phyloP scores from a whole-genome alignment of 2,888 invertebrate species.

The Kryphioiulus occultus region DNA sequence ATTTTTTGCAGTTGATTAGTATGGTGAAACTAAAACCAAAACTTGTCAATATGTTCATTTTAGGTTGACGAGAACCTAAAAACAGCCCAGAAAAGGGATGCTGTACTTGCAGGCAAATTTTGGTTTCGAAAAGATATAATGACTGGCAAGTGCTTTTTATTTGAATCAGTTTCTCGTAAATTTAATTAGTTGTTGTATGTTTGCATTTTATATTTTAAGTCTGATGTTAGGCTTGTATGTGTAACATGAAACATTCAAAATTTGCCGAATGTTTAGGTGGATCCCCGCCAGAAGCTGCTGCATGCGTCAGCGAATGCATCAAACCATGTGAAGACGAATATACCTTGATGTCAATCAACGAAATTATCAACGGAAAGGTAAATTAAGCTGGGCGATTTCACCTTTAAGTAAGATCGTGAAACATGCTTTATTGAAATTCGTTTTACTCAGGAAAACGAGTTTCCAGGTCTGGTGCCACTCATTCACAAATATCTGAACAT shows the following conservation, averaged over 20 bases:
- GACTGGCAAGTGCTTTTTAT: slow-evolving; percentile 61
- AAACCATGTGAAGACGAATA: slow-evolving; percentile 66
- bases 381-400: neutral
- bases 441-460: slow-evolving; percentile 75
- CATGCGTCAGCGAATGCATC: slow-evolving; percentile 58
- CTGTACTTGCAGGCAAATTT: slow-evolving; percentile 83
- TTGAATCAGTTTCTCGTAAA: too few relatives aligned
- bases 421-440: too few relatives aligned
- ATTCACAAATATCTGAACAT: slow-evolving; percentile 92
- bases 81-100: slow-evolving; percentile 89
- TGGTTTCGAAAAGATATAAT: slow-evolving; percentile 88
- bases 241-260: neutral
- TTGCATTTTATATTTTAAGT: too few relatives aligned
- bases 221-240: too few relatives aligned
- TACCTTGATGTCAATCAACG: slow-evolving; percentile 87
- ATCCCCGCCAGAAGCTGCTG: slow-evolving; percentile 63
- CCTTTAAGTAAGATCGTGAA: neutral
- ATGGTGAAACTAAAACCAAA: too few relatives aligned
- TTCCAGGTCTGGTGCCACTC: slow-evolving; percentile 93
- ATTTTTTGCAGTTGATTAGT: too few relatives aligned
- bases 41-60: neutral
- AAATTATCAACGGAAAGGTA: slow-evolving; percentile 93
- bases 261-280: slow-evolving; percentile 56
- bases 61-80: slow-evolving; percentile 96
- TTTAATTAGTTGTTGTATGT: too few relatives aligned